phyloP scores from a whole-genome alignment of 1,140 invertebrate genomes.

The Plectrocnemia conspersa region DNA sequence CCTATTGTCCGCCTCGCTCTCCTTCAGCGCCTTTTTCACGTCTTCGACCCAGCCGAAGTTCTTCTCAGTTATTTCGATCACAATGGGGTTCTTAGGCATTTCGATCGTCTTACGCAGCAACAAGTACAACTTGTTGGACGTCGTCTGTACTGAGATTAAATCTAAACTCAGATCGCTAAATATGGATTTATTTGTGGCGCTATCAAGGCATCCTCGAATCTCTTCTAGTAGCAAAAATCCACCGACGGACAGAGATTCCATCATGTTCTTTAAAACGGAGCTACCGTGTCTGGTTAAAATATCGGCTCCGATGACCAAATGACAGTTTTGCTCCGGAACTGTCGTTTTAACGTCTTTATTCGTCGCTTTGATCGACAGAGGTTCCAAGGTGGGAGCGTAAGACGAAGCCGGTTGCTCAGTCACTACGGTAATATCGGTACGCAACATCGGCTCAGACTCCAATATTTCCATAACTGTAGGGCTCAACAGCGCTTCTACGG shows the following conservation, averaged over 20 bases:
- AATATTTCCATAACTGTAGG: constrained; percentile 56
- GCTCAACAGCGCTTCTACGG: constrained; percentile 59
- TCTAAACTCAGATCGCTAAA: constrained; percentile 50
- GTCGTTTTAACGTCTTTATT: constrained; percentile 51
- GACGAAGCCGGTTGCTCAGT: constrained; percentile 47
- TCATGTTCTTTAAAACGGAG: constrained; percentile 55
- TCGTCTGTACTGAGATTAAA: constrained; percentile 53
- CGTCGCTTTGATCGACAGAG: constrained; percentile 54
- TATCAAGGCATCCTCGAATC: constrained; percentile 52
- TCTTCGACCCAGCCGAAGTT: constrained; percentile 77
- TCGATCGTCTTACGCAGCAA: constrained; percentile 54
- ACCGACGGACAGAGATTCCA: constrained; percentile 58
- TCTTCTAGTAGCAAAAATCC: constrained; percentile 80
- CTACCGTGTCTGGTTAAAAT: constrained; percentile 52
- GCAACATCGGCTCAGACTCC: constrained; percentile 63
- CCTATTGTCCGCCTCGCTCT: constrained; percentile 52
- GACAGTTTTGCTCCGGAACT: constrained; percentile 60
- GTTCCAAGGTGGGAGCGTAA: constrained; percentile 50
- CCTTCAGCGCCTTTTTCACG: constrained; percentile 65
- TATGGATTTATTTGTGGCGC: constrained; percentile 38
- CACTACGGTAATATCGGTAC: constrained; percentile 55
- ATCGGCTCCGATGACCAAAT: constrained; percentile 62
- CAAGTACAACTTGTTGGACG: constrained; percentile 56
- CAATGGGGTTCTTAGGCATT: constrained; percentile 43
- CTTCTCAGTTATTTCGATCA: constrained; percentile 61